Base-by-base conservation (phyloP, 1,140 invertebrate species). In the Adelges cooleyi region DNA sequence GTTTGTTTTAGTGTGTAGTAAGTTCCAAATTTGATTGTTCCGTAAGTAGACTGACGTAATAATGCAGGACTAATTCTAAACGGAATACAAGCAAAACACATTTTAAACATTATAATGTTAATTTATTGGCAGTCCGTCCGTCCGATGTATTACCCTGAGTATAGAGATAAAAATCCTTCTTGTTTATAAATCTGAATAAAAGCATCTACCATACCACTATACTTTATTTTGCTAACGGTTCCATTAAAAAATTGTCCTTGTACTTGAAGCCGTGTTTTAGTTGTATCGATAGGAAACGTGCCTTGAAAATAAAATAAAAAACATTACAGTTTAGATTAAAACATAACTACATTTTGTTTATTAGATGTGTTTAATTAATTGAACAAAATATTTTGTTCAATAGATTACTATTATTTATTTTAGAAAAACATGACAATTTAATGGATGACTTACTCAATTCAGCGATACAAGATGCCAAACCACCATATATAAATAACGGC, bases 271-370 rank as follows among this genome's bases (percentile, higher is more conserved):
- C 94, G 81, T 33, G 93, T 97, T 78, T 98, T 98, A 36, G 93
- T 92, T 17, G 92, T 90, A 75, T 98, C 94, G 69, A 98, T 86
- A 17, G 94, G 94, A 80, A 96, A 98, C n/a, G 95, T 98, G 67
- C 92, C 93, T 95, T 73, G 50, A 78, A 76, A 68, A 70, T 69
- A 44, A 66, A 71, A 46, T 48, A 42, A 59, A 68, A 62, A 66
- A 51, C 0, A n/a, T n/a, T n/a, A n/a, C n/a, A n/a, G n/a, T n/a
- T n/a, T n/a, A n/a, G n/a, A n/a, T n/a, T n/a, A n/a, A n/a, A n/a
- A n/a, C n/a, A n/a, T n/a, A n/a, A n/a, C n/a, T n/a, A n/a, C n/a
- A n/a, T n/a, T n/a, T n/a, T n/a, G n/a, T n/a, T n/a, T n/a, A n/a
- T n/a, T n/a, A n/a, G n/a, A n/a, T n/a, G n/a, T n/a, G n/a, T n/a